Base-by-base conservation (phyloP, 92 coral and sea anemone species). In the Zoanthus sansibaricus region DNA sequence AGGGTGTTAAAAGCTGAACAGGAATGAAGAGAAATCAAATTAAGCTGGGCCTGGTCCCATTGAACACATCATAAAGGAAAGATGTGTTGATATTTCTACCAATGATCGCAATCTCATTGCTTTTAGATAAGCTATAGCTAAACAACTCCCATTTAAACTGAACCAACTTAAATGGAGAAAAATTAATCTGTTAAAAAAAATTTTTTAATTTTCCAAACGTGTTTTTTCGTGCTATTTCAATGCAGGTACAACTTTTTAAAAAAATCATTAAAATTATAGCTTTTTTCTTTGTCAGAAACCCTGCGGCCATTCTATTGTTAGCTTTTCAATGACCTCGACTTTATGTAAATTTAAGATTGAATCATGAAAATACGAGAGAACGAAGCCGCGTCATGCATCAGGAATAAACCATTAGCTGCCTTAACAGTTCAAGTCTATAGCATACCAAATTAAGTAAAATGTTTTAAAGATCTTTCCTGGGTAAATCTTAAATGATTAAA, bases 11-110 rank as follows among this genome's bases (percentile, higher is more conserved):
- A 67, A 80, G 51, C 75, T 45, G 47, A 14, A 66, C 46, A 21
- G 62, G 20, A 80, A 80, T 66, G 72, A 59, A 68, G 52, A 31
- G 52, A 79, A 80, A 80, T 64, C 71, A 64, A 80, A 80, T 80
- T 66, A 80, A 18, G 17, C 12, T 16, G 13, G 18, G 75, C 85
- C 52, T 48, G 52, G 55, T 5, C 55, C 7, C 12, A 49, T 49
- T 80, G 85, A 71, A 14, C 61, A 80, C 58, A 80, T 80, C 44
- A 64, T 66, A 66, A 44, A n/a, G 75, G 10, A 67, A 79, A 66
- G 75, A 67, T 68, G 1, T 48, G 56, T 11, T 13, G 52, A 42
- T 45, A 66, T 46, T 80, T 80, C 46, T 59, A 45, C 47, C 25
- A 67, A 78, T 78, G 33, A 14, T 33, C 61, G 11, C 25, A 49